Evolutionary conservation across 2,888 invertebrate genomes (phyloP).

Genomic region (Thera obeliscata): DNA sequence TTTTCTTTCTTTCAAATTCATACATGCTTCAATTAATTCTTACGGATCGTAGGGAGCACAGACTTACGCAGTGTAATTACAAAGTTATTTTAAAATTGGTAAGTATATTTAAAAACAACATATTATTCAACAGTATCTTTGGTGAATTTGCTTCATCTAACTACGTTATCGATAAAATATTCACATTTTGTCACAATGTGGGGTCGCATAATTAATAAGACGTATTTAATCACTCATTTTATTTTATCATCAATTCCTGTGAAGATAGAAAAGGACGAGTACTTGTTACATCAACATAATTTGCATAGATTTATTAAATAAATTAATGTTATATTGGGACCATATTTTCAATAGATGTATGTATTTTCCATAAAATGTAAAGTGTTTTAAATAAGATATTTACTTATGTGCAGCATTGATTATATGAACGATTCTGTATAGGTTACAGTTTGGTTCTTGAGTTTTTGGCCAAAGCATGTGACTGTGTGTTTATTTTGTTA

Average conservation of each 20-base stretch:
- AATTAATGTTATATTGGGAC: neutral
- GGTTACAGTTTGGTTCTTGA: too few species aligned
- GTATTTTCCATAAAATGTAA: neutral
- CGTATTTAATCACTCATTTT: constrained; percentile 62
- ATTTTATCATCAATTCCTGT: constrained; percentile 79
- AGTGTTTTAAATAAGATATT: neutral
- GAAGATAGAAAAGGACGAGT: constrained; percentile 80
- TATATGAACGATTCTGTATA: constrained; percentile 1
- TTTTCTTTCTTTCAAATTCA: too few species aligned
- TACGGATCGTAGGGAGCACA: too few species aligned
- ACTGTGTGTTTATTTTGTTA: too few species aligned
- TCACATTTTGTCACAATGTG: constrained; percentile 83
- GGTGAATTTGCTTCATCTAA: neutral
- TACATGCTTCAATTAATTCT: too few species aligned
- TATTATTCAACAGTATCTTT: neutral
- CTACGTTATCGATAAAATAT: constrained; percentile 25
- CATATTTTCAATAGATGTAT: neutral
- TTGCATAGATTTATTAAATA: neutral
- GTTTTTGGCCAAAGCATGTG: too few species aligned
- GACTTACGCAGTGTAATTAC: too few species aligned
- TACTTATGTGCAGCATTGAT: neutral
- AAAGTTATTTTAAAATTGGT: too few species aligned
- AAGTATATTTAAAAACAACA: too few species aligned
- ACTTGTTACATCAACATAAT: constrained; percentile 17
- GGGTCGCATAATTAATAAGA: constrained; percentile 63